Evolutionary conservation across 2,797 vertebrate species (phyloP).

Genomic region (Bufotes viridis): DNA sequence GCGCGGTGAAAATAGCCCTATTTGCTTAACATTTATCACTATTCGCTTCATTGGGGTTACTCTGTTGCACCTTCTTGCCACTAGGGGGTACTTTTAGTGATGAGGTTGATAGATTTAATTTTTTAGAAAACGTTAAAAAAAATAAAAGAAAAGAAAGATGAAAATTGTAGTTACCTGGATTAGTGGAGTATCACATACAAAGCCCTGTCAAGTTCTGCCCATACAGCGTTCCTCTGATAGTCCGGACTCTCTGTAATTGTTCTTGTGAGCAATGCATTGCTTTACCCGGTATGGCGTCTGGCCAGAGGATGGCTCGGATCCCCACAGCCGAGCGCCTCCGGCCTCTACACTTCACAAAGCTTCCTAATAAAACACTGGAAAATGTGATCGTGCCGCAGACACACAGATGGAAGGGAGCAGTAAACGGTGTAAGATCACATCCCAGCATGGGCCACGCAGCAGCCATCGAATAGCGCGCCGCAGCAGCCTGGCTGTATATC

Average conservation of each 20-base stretch:
- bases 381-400: background rate
- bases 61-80: too few species aligned
- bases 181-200: background rate
- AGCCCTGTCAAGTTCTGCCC: background rate
- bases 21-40: too few species aligned
- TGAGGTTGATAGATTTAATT: too few species aligned
- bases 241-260: background rate
- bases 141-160: background rate
- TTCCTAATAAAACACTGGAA: conserved; percentile 18
- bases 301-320: background rate
- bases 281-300: background rate
- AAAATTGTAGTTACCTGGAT: background rate
- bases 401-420: conserved; percentile 16
- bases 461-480: background rate
- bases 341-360: background rate
- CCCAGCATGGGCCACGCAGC: conserved; percentile 16
- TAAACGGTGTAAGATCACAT: background rate
- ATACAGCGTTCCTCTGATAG: background rate
- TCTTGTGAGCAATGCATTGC: background rate
- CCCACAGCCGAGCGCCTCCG: background rate
- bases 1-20: too few species aligned
- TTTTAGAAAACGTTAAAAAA: too few species aligned
- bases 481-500: background rate
- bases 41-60: too few species aligned
- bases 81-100: too few species aligned